These are phyloP conservation scores for Spea hammondii DNA, from an alignment of 2,797 vertebrate species.

Conservation along the genomic window DNA sequence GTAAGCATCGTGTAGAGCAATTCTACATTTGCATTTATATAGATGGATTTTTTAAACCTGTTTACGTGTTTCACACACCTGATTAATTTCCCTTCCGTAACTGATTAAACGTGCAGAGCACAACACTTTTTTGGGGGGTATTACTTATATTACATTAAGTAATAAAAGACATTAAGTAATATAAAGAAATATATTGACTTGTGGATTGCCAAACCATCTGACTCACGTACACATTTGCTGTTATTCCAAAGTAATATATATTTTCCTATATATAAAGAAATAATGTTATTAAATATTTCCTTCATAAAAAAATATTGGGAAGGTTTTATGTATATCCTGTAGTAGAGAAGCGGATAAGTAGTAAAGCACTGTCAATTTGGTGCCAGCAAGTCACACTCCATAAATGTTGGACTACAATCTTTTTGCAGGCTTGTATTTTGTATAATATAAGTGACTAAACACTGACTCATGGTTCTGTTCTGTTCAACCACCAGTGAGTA, in stretches of 20 bases:
- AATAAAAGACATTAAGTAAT: too few relatives aligned
- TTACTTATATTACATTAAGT: too few relatives aligned
- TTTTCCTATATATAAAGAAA: slow-evolving; percentile 23
- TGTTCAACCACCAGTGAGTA: slow-evolving; percentile 42
- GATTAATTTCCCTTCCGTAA: neutral
- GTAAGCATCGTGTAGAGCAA: too few relatives aligned
- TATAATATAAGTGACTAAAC: slow-evolving; percentile 46
- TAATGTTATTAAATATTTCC: slow-evolving; percentile 42
- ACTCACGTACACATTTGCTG: slow-evolving; percentile 37
- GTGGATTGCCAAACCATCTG: slow-evolving; percentile 27
- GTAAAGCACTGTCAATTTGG: slow-evolving; percentile 32
- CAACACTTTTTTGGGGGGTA: neutral
- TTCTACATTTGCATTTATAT: too few relatives aligned
- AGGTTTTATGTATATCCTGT: slow-evolving; percentile 35
- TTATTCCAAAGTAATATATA: slow-evolving; percentile 23
- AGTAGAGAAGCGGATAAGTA: slow-evolving; percentile 23
- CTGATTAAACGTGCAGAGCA: slow-evolving; percentile 3
- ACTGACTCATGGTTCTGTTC: slow-evolving; percentile 43
- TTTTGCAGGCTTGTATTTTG: slow-evolving; percentile 31
- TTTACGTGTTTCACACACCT: neutral
- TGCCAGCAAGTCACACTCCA: slow-evolving; percentile 48
- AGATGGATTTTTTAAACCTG: too few relatives aligned
- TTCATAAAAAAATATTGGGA: slow-evolving; percentile 32
- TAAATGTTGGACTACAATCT: slow-evolving; percentile 40
- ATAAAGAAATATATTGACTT: slow-evolving; percentile 2